Conservation (phyloP, 2,888 invertebrate species). For the Andrena praecox region DNA sequence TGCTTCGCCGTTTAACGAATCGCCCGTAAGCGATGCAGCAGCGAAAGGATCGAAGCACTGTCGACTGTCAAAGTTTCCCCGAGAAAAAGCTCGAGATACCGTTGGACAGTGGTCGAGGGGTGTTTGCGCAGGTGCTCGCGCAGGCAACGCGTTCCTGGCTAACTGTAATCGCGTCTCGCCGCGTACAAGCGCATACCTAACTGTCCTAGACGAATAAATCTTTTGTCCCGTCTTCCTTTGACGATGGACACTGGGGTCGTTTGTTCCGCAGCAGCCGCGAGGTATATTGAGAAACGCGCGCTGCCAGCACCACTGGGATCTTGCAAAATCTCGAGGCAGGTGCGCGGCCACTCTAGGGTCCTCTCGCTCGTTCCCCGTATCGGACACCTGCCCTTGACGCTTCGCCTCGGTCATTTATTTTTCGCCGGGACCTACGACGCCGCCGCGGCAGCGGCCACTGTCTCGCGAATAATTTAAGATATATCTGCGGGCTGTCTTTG, state of each 20-base stretch:
- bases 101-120: slow-evolving; percentile 18
- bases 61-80: slow-evolving; percentile 27
- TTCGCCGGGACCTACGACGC: slow-evolving; percentile 29
- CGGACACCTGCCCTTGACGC: slow-evolving; percentile 67
- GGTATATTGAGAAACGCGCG: neutral
- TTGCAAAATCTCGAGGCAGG: slow-evolving; percentile 65
- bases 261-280: neutral
- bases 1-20: too few relatives aligned
- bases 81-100: slow-evolving; percentile 46
- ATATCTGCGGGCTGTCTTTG: slow-evolving; percentile 23
- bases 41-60: too few relatives aligned
- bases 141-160: slow-evolving; percentile 44
- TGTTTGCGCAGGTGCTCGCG: slow-evolving; percentile 27
- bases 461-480: slow-evolving; percentile 42
- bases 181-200: slow-evolving; percentile 53
- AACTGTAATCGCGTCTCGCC: slow-evolving; percentile 60
- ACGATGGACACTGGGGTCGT: too few relatives aligned
- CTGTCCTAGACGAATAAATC: slow-evolving; percentile 60
- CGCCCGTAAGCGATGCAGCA: too few relatives aligned
- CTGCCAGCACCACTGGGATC: neutral
- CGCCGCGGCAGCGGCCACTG: neutral
- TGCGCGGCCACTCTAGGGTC: slow-evolving; percentile 51
- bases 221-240: slow-evolving; percentile 12
- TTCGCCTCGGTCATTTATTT: slow-evolving; percentile 36
- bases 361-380: slow-evolving; percentile 27